Evolutionary conservation across 1,140 invertebrate species (phyloP).

Genomic region (Tetraneura akinire): DNA sequence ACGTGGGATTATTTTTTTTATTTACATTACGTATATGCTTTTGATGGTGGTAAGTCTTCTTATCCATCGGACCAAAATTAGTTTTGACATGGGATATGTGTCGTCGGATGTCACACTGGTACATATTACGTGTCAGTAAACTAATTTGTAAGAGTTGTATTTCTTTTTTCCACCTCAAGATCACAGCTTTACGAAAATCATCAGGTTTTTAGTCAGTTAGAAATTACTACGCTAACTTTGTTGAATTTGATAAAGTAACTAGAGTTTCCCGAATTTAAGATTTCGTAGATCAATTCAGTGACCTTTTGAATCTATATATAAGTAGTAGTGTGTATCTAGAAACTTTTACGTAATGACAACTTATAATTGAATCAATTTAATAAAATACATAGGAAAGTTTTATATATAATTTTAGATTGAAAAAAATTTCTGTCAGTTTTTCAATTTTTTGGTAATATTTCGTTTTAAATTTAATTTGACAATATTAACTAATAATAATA

Average conservation of each 20-base stretch:
- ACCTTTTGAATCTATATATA: neutral
- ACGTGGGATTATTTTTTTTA: neutral
- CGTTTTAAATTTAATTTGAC: too few species aligned
- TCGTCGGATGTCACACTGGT: constrained; percentile 15
- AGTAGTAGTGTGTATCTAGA: neutral
- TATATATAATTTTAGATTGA: too few species aligned
- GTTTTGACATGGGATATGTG: neutral
- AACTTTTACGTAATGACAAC: neutral
- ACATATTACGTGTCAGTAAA: constrained; percentile 1
- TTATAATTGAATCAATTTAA: neutral
- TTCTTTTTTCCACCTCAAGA: too few species aligned
- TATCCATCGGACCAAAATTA: neutral
- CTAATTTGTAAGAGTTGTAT: neutral
- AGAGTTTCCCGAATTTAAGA: neutral
- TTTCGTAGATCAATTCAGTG: neutral
- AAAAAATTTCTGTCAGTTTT: too few species aligned
- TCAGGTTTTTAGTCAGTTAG: too few species aligned
- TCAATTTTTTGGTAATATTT: too few species aligned
- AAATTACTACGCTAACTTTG: neutral
- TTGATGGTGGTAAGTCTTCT: neutral
- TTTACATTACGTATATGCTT: too few species aligned
- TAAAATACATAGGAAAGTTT: too few species aligned
- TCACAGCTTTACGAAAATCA: too few species aligned
- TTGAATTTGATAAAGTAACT: neutral
- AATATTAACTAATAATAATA: neutral